These are phyloP conservation scores for Nothocercus julius DNA, from an alignment of 2,113 vertebrate species.

Conservation along the genomic window DNA sequence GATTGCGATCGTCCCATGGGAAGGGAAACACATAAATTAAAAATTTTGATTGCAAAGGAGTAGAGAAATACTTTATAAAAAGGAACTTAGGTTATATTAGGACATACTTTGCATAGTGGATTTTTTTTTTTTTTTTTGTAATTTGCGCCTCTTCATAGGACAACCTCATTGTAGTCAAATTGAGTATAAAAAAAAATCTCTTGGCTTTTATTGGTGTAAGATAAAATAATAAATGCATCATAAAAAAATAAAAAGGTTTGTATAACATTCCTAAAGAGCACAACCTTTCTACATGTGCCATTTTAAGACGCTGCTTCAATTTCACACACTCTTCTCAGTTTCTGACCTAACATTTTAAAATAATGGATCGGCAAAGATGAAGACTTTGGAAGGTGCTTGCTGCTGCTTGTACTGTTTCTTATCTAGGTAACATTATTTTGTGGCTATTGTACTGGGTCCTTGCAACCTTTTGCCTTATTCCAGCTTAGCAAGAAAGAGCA, in stretches of 20 bases:
- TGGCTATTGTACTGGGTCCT: not conserved
- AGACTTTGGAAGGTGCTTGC: not conserved
- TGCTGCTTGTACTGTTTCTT: not conserved
- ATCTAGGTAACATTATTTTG: not conserved
- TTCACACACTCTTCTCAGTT: not conserved
- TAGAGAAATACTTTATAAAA: not conserved
- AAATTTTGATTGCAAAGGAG: not conserved
- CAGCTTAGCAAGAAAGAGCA: not conserved
- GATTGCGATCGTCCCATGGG: not conserved
- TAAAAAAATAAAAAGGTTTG: not conserved
- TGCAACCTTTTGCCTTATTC: not conserved
- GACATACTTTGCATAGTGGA: not conserved
- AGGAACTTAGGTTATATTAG: not conserved
- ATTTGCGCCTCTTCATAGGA: not conserved
- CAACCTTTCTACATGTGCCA: not conserved
- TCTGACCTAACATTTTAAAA: not conserved
- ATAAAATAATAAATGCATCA: not conserved
- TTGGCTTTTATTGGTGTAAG: not conserved
- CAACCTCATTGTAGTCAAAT: not conserved
- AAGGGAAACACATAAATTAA: not conserved
- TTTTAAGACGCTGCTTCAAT: not conserved
- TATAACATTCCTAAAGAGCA: not conserved
- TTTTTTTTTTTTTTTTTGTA: not conserved
- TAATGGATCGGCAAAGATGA: rapidly evolving
- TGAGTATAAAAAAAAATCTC: not conserved